Conservation (phyloP, 1,140 invertebrate genomes). For the Sycobia sp. region DNA sequence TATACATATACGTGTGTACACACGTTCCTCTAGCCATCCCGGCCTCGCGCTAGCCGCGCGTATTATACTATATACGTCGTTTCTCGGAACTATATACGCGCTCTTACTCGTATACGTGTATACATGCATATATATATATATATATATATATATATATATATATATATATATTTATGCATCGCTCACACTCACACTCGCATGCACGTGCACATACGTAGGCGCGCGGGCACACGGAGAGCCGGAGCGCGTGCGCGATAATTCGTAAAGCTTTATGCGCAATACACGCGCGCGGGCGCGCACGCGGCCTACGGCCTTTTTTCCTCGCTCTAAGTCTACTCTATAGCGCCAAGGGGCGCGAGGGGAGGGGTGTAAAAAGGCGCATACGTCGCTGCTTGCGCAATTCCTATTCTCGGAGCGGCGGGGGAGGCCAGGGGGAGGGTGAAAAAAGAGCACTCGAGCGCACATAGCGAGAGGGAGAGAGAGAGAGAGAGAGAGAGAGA, state of each 20-base stretch:
- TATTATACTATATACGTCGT: constrained; percentile 35
- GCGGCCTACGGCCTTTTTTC: too few species aligned
- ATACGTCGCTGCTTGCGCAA: constrained; percentile 20
- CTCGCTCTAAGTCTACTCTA: neutral
- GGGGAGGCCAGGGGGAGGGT: too few species aligned
- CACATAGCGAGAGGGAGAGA: neutral
- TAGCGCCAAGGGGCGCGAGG: neutral
- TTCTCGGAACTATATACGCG: constrained; percentile 39
- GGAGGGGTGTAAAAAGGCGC: too few species aligned
- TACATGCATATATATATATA: too few species aligned
- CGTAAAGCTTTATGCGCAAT: constrained; percentile 46
- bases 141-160: too few species aligned
- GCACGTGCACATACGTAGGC: too few species aligned
- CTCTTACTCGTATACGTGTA: too few species aligned
- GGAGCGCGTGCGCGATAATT: constrained; percentile 46
- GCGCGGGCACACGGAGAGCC: constrained; percentile 14
- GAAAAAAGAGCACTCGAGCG: neutral
- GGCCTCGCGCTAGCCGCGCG: constrained; percentile 23
- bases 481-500: too few species aligned
- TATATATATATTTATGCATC: too few species aligned
- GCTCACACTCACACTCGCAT: too few species aligned
- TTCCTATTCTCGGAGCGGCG: neutral
- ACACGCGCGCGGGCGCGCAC: neutral
- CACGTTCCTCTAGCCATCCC: constrained; percentile 41
- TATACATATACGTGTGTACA: too few species aligned